phyloP scores from a whole-genome alignment of 2,888 invertebrate species.

The Gastracanthus pulcherrimus region DNA sequence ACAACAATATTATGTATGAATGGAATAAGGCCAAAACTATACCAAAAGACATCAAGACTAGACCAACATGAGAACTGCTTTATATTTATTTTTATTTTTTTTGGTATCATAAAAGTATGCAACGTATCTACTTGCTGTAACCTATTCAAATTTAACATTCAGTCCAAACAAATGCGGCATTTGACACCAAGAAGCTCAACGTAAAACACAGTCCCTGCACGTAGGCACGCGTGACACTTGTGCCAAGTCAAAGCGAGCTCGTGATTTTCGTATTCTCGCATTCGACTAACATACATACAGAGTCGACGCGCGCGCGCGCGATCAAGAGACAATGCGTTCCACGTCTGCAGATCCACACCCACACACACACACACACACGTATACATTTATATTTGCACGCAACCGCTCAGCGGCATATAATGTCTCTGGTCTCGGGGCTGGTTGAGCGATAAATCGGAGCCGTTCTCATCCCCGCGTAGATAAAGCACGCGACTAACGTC shows the following conservation, averaged over 20 bases:
- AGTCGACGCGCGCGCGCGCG: not conserved
- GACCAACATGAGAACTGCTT: too few relatives aligned
- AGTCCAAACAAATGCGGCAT: not conserved
- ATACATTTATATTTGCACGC: not conserved
- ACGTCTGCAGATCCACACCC: too few relatives aligned
- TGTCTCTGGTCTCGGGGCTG: not conserved
- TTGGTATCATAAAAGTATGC: too few relatives aligned
- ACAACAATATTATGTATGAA: too few relatives aligned
- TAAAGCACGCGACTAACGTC: conserved; percentile 44
- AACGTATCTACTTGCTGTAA: not conserved
- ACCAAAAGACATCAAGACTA: too few relatives aligned
- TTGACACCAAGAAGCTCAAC: not conserved
- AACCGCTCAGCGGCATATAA: not conserved
- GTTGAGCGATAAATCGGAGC: conserved; percentile 28
- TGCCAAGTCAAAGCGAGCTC: not conserved
- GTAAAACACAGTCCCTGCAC: conserved; percentile 4
- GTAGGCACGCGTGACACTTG: not conserved
- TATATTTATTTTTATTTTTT: too few relatives aligned
- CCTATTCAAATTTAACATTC: conserved; percentile 1
- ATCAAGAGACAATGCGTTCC: conserved; percentile 4
- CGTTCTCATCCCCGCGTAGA: conserved; percentile 22
- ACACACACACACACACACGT: too few relatives aligned
- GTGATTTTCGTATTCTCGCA: conserved; percentile 17
- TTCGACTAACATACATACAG: conserved; percentile 23
- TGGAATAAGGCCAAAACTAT: too few relatives aligned